Evolutionary conservation across 2,113 vertebrate genomes (phyloP).

Genomic region (Megalops atlanticus): DNA sequence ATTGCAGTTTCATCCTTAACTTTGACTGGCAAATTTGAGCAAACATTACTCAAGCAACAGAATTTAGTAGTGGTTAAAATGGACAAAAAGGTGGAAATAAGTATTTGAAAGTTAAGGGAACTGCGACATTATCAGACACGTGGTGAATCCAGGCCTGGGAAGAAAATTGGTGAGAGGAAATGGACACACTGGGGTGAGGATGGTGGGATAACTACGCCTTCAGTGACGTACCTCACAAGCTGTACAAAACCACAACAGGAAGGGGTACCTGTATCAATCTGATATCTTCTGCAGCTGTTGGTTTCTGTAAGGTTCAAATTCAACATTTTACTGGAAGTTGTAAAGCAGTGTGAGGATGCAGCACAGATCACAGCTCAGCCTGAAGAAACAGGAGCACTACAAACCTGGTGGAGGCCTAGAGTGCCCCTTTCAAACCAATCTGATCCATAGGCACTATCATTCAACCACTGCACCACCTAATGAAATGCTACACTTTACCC

Average conservation of each 20-base stretch:
- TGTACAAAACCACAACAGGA: constrained; percentile 74
- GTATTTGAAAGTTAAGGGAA: neutral
- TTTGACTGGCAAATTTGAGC: neutral
- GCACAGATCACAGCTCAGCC: constrained; percentile 55
- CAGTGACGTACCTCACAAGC: constrained; percentile 67
- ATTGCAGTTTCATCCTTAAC: neutral
- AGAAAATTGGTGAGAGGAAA: constrained; percentile 45
- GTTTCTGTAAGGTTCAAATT: constrained; percentile 85
- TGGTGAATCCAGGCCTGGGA: neutral
- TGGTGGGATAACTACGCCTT: constrained; percentile 54
- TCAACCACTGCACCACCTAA: too few species aligned
- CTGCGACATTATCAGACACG: neutral
- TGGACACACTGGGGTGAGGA: constrained; percentile 44
- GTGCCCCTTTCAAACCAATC: too few species aligned
- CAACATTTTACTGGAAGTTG: constrained; percentile 62
- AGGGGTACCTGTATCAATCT: constrained; percentile 80
- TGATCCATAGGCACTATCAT: too few species aligned
- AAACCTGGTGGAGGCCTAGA: too few species aligned
- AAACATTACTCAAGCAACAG: too few species aligned
- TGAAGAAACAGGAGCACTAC: too few species aligned
- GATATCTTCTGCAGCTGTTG: constrained; percentile 84
- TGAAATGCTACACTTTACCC: too few species aligned
- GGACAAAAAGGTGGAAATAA: too few species aligned
- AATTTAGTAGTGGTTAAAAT: too few species aligned
- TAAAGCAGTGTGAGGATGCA: constrained; percentile 21